Percentiles rank a stretch among this genome's conserved stretches.
phyloP scores from a whole-genome alignment of 2,888 invertebrate genomes.

The Salpingus planirostris region DNA sequence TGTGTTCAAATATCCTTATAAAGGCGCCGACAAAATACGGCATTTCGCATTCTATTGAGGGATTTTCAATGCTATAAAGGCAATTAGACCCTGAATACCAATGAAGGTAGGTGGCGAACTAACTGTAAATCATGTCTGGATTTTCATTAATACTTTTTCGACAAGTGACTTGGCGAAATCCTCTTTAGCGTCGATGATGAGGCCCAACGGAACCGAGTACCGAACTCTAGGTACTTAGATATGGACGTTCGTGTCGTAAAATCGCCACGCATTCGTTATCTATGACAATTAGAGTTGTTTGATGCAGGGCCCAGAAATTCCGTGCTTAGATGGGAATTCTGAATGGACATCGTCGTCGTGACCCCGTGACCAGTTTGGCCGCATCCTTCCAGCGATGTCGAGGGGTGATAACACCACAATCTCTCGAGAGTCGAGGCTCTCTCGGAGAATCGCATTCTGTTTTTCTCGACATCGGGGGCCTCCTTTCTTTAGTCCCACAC shows the following conservation, averaged over 20 bases:
- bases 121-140: slow-evolving; percentile 29
- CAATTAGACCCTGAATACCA: slow-evolving; percentile 32
- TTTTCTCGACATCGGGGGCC: slow-evolving; percentile 29
- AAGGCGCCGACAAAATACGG: slow-evolving; percentile 27
- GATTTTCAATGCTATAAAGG: slow-evolving; percentile 22
- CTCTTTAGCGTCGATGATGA: too few relatives aligned
- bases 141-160: slow-evolving; percentile 5
- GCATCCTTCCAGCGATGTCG: slow-evolving; percentile 29
- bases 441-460: slow-evolving; percentile 34
- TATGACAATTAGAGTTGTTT: too few relatives aligned
- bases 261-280: too few relatives aligned
- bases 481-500: slow-evolving; percentile 29
- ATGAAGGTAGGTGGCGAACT: slow-evolving; percentile 30
- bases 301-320: too few relatives aligned
- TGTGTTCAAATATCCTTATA: slow-evolving; percentile 27
- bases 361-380: slow-evolving; percentile 16
- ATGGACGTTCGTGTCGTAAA: too few relatives aligned
- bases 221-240: too few relatives aligned
- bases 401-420: slow-evolving; percentile 38
- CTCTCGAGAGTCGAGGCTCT: slow-evolving; percentile 28
- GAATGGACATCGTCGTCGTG: slow-evolving; percentile 10
- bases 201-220: too few relatives aligned
- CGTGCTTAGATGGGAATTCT: too few relatives aligned
- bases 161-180: too few relatives aligned
- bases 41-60: slow-evolving; percentile 28